These are phyloP conservation scores for Neoitamus cyanurus DNA, from an alignment of 2,888 invertebrate species.

Conservation along the genomic window DNA sequence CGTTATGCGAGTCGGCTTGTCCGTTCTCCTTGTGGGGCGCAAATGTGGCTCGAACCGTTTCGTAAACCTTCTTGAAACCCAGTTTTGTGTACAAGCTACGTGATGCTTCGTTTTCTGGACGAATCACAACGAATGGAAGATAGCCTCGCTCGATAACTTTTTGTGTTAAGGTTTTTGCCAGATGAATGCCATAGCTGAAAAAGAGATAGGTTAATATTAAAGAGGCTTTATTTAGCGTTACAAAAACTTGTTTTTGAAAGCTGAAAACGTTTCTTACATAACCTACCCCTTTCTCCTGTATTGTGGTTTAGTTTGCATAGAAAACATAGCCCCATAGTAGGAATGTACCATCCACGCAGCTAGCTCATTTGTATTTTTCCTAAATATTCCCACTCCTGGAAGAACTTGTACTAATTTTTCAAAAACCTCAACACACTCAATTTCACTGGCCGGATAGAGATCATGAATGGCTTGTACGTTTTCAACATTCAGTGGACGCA, in stretches of 20 bases:
- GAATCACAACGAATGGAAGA: conserved; percentile 86
- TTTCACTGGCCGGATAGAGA: conserved; percentile 87
- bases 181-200: conserved; percentile 74
- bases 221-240: background rate
- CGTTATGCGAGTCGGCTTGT: conserved; percentile 57
- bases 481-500: conserved; percentile 80
- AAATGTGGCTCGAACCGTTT: conserved; percentile 83
- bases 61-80: conserved; percentile 82
- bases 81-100: conserved; percentile 85
- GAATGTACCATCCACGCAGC: conserved; percentile 94
- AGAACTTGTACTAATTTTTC: conserved; percentile 81
- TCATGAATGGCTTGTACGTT: conserved; percentile 87
- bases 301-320: conserved; percentile 87
- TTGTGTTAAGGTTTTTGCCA: conserved; percentile 75
- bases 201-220: background rate
- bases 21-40: conserved; percentile 67
- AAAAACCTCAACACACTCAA: conserved; percentile 86
- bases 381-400: conserved; percentile 85
- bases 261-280: background rate
- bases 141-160: conserved; percentile 79
- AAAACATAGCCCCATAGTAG: conserved; percentile 92
- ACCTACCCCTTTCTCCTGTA: conserved; percentile 75
- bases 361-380: conserved; percentile 73
- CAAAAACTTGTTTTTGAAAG: conserved; percentile 2
- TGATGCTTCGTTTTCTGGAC: conserved; percentile 88